Base-by-base conservation (phyloP, 2,113 vertebrate species). In the Noctilio leporinus region DNA sequence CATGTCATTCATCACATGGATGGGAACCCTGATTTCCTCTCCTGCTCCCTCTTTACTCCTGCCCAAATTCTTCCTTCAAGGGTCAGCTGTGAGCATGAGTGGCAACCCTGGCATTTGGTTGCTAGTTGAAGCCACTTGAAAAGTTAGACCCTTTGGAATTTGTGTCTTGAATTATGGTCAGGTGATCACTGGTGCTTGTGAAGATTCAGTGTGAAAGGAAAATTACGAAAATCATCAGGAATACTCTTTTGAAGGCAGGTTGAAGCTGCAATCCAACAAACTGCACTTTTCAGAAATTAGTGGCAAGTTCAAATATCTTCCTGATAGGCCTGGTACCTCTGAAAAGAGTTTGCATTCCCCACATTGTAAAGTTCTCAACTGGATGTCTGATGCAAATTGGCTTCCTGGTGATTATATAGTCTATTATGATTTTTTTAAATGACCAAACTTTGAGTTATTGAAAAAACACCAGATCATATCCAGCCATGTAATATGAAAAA, bases 381-480 rank as follows among this genome's bases (percentile, higher is more conserved):
- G 10, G 26, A 49, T n/a, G 16, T 35, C 30, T 73, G 73, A 81
- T 16, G 22, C 45, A 76, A 19, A 51, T 12, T n/a, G 22, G 38
- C 80, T 90, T 87, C 70, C 12, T 28, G 10, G 38, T 45, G 65
- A 70, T 45, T 33, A n/a, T 40, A 33, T 72, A 51, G 53, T 90
- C 73, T 85, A 7, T 40, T 75, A 14, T 45, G 53, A 57, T 10
- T 45, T 85, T 95, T 83, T 53, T 78, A 38, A 89, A 83, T 77
- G 89, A 94, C 35, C 80, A 75, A 75, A 45, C 70, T 78, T 97
- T 84, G 73, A 75, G 33, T 84, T 88, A 87, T 35, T 88, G 33
- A 93, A 90, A 92, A 91, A 87, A 78, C 17, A 43, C 67, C 65
- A 47, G 30, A n/a, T 85, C 9, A 24, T 14, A 62, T 62, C 26